Conservation (phyloP, 1,140 invertebrate species). For the Leptopilina boulardi region DNA sequence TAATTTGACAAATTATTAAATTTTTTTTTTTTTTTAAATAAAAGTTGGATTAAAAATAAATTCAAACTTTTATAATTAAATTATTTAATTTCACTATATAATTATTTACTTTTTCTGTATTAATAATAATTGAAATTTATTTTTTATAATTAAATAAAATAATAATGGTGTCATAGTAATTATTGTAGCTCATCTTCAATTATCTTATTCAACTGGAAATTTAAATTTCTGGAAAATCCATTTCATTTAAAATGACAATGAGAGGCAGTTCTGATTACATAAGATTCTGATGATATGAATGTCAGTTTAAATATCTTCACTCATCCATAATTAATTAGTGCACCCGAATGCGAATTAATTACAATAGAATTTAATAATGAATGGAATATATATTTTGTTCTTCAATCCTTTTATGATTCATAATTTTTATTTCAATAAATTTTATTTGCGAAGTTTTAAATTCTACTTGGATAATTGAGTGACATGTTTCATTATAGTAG, state of each 20-base stretch:
- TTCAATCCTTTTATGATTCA: not conserved
- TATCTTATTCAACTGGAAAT: not conserved
- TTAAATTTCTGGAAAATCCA: not conserved
- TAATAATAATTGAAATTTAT: not conserved
- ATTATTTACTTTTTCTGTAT: no score
- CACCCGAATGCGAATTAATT: not conserved
- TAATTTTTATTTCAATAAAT: not conserved
- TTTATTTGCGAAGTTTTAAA: not conserved
- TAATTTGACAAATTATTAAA: no score
- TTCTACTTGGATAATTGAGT: no score
- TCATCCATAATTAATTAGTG: slow-evolving; percentile 1
- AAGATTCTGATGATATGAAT: not conserved
- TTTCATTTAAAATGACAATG: not conserved
- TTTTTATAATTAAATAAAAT: no score
- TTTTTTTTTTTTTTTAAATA: no score
- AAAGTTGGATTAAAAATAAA: no score
- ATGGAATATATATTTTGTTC: not conserved
- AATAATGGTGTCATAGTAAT: not conserved
- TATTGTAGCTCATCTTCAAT: not conserved
- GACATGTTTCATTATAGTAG: slow-evolving; percentile 4
- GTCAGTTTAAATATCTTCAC: not conserved
- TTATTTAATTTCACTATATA: no score
- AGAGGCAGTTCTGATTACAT: not conserved
- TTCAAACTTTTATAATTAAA: no score
- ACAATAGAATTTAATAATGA: not conserved